Evolutionary conservation across 1,140 invertebrate species (phyloP).

Genomic region (Ips typographus): DNA sequence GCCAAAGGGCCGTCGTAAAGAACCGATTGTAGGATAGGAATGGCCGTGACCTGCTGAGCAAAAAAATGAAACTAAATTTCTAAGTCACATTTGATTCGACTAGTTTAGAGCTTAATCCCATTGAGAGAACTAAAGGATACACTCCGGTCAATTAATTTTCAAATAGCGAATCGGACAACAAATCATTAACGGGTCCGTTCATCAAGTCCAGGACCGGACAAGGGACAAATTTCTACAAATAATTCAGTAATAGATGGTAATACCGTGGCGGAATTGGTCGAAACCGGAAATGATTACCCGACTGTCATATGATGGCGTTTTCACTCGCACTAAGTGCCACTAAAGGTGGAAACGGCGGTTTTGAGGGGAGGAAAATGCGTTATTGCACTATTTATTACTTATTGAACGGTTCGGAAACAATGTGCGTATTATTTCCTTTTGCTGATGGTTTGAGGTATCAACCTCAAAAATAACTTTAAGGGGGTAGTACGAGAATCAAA

Average conservation of each 20-base stretch:
- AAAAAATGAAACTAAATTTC: conserved; percentile 1
- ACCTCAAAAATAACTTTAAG: not conserved
- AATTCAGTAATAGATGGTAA: conserved; percentile 20
- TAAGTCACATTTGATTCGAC: not conserved
- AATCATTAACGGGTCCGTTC: too few relatives aligned
- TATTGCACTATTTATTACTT: not conserved
- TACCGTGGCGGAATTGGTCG: conserved; percentile 21
- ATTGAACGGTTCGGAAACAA: not conserved
- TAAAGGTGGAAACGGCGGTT: not conserved
- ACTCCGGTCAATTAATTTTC: not conserved
- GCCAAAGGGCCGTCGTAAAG: conserved; percentile 60
- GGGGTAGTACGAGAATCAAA: not conserved
- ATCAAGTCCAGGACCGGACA: too few relatives aligned
- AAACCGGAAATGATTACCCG: conserved; percentile 22
- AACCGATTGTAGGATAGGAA: conserved; percentile 16
- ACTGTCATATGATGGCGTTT: conserved; percentile 5
- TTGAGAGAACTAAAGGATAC: not conserved
- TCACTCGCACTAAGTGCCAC: not conserved
- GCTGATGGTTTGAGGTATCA: not conserved
- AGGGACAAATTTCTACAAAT: not conserved
- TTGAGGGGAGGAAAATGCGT: not conserved
- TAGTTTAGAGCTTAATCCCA: not conserved
- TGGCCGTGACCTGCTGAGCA: conserved; percentile 12
- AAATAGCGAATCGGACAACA: too few relatives aligned
- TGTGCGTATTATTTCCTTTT: not conserved